Evolutionary conservation across 92 coral and sea anemone genomes (phyloP).

Genomic region (Palythoa heliodiscus): DNA sequence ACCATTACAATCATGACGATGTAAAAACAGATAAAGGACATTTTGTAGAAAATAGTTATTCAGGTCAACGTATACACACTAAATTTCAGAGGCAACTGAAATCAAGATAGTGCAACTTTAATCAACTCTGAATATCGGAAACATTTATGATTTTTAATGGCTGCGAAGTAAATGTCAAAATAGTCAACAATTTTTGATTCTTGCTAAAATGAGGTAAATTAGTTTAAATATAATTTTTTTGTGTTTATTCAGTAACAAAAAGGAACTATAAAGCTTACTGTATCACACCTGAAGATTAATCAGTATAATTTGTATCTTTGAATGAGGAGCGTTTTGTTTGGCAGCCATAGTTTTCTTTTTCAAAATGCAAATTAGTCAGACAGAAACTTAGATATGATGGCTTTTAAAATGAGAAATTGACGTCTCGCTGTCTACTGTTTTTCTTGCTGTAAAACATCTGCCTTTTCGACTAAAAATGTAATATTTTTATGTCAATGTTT

Average conservation of each 20-base stretch:
- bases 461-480: neutral
- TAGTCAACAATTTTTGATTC: neutral
- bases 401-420: constrained; percentile 31
- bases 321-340: neutral
- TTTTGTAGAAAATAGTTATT: neutral
- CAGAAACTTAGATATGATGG: constrained; percentile 9
- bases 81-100: neutral
- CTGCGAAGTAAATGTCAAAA: neutral
- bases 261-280: neutral
- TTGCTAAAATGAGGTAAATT: constrained; percentile 7
- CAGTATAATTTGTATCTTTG: too few species aligned
- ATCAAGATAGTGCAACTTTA: neutral
- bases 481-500: neutral
- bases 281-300: neutral
- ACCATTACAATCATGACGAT: neutral
- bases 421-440: constrained; percentile 20
- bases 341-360: neutral
- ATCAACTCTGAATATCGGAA: neutral
- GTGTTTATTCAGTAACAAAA: neutral
- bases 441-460: constrained; percentile 22
- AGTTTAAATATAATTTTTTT: neutral
- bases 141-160: neutral
- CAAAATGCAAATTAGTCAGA: constrained; percentile 23
- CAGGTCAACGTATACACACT: neutral
- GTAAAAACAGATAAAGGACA: neutral